These are phyloP conservation scores for Galerucella nymphaeae DNA, from an alignment of 2,888 invertebrate species.

Conservation along the genomic window DNA sequence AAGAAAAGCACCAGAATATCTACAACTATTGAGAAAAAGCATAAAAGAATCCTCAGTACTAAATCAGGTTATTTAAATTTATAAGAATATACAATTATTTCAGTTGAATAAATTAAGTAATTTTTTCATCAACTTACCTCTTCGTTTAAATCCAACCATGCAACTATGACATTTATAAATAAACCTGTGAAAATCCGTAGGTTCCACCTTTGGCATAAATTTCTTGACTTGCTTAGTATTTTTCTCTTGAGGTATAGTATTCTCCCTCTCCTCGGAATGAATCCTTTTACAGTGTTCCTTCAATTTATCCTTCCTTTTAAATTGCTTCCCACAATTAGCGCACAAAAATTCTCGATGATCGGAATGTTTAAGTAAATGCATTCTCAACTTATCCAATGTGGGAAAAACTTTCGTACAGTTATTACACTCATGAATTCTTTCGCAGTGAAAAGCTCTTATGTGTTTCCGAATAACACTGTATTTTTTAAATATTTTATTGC, in stretches of 20 bases:
- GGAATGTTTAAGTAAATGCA: slow-evolving; percentile 77
- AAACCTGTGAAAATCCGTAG: slow-evolving; percentile 77
- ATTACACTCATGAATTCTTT: slow-evolving; percentile 74
- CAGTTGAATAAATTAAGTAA: too few species aligned
- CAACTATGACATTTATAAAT: slow-evolving; percentile 83
- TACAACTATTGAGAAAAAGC: too few species aligned
- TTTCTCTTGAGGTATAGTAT: slow-evolving; percentile 61
- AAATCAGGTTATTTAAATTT: too few species aligned
- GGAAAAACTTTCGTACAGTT: slow-evolving; percentile 78
- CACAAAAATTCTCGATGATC: slow-evolving; percentile 77
- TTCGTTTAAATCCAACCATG: slow-evolving; percentile 80
- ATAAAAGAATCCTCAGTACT: too few species aligned
- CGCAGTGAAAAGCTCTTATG: slow-evolving; percentile 78
- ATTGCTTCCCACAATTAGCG: slow-evolving; percentile 80
- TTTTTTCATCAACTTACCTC: slow-evolving; percentile 68
- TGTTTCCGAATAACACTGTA: slow-evolving; percentile 72
- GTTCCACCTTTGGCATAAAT: slow-evolving; percentile 69
- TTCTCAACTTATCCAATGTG: slow-evolving; percentile 76
- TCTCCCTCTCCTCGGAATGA: slow-evolving; percentile 66
- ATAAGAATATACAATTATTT: too few species aligned
- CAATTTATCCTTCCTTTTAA: slow-evolving; percentile 80
- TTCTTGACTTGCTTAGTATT: slow-evolving; percentile 61
- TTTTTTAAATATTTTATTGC: slow-evolving; percentile 74
- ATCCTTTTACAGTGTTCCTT: slow-evolving; percentile 78
- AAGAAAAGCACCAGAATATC: too few species aligned